A percentile compares a stretch with the other conserved stretches of the same genome.
These are phyloP conservation scores for Cheilosia vernalis DNA, from an alignment of 2,888 invertebrate genomes.

Conservation along the genomic window DNA sequence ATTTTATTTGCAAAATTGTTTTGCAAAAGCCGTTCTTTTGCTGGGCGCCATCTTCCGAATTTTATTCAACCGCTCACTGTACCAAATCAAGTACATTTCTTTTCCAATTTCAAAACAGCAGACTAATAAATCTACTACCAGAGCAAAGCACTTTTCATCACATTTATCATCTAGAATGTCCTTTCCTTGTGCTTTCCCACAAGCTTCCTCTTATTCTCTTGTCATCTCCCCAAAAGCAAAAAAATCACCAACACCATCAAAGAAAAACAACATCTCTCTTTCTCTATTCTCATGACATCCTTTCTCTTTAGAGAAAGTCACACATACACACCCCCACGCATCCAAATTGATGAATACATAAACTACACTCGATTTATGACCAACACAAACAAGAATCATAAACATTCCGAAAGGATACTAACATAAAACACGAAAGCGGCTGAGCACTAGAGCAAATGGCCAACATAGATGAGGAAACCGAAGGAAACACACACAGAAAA, in stretches of 20 bases:
- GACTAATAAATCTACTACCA: conserved; percentile 47
- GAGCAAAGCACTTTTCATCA: not conserved
- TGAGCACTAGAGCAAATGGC: conserved; percentile 76
- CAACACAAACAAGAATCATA: conserved; percentile 78
- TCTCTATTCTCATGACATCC: conserved; percentile 6
- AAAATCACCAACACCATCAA: conserved; percentile 2
- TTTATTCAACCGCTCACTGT: too few relatives aligned
- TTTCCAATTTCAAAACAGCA: not conserved
- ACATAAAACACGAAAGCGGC: conserved; percentile 76
- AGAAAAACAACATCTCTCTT: conserved; percentile 26
- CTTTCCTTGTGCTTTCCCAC: conserved; percentile 36
- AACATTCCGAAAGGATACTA: conserved; percentile 75
- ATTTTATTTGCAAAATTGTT: too few relatives aligned
- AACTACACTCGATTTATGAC: conserved; percentile 83
- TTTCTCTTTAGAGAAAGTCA: conserved; percentile 57
- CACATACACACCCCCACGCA: conserved; percentile 44
- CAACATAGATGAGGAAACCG: conserved; percentile 72
- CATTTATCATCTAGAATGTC: conserved; percentile 8
- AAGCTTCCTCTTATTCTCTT: conserved; percentile 62
- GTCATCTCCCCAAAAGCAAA: conserved; percentile 11
- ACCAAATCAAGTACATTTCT: not conserved
- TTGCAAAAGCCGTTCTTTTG: too few relatives aligned
- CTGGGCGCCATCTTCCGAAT: too few relatives aligned
- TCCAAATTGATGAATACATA: conserved; percentile 77
- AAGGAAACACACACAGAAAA: conserved; percentile 73